Base-by-base conservation (phyloP, 2,888 invertebrate species). In the Petrolisthes cinctipes region DNA sequence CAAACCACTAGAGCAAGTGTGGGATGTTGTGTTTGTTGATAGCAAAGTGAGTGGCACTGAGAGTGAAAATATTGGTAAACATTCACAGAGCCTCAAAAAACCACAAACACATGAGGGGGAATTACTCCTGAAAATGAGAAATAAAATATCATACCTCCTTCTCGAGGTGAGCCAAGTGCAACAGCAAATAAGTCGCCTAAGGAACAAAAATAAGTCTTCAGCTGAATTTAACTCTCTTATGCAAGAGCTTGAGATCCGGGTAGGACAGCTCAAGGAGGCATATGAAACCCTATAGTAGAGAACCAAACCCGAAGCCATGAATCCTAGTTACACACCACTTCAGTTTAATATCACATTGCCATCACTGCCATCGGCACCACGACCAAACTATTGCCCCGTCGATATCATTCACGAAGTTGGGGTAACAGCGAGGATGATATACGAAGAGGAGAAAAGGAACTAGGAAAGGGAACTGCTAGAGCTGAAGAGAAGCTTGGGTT, bases 361-460 rank as follows among this genome's bases (percentile, higher is more conserved):
- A 71, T n/a, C 71, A 14, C 71, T 20, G 14, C 71, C 6, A n/a
- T 37, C 37, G 37, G n/a, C 20, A 7, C 20, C 71, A 7, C 71
- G 71, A 20, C 71, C 71, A 2, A 71, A 71, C 20, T 71, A 71
- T 20, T 20, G 71, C 71, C 71, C 71, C n/a, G 71, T 71, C 71
- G 71, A 71, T 20, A 71, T 71, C 71, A 71, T 71, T 20, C 14
- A 71, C 7, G 71, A 71, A 71, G 71, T 71, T n/a, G n/a, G 20
- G 20, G n/a, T 71, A n/a, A 7, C 20, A 7, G 71, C 71, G 6
- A 71, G 20, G 20, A 71, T 71, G 71, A 71, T 71, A 71, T 71
- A 71, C 20, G 71, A 71, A 7, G n/a, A 20, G 6, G 71, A 71
- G 71, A 71, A 71, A 7, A 14, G 20, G 20, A 71, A 71, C 71